phyloP scores from a whole-genome alignment of 2,797 vertebrate genomes.

The Loriculus beryllinus region DNA sequence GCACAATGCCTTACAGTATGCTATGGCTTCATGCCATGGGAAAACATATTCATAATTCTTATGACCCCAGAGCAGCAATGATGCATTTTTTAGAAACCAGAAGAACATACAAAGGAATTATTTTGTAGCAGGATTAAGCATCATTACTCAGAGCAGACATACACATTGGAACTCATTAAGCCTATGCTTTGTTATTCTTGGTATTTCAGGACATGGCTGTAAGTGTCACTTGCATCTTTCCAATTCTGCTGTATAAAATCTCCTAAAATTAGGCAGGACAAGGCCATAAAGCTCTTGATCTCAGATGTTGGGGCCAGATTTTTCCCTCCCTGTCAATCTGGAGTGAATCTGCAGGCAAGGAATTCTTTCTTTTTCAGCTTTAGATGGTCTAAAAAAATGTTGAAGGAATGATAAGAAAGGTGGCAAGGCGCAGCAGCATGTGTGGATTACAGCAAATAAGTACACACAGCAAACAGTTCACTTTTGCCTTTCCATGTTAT shows the following conservation, averaged over 20 bases:
- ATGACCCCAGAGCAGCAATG: constrained; percentile 71
- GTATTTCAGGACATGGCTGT: constrained; percentile 50
- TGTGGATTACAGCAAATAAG: background rate
- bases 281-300: constrained; percentile 23
- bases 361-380: background rate
- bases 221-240: constrained; percentile 44
- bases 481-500: background rate
- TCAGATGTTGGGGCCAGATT: background rate
- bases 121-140: constrained; percentile 71
- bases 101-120: constrained; percentile 72
- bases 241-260: constrained; percentile 14
- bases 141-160: constrained; percentile 68
- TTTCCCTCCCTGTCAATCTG: background rate
- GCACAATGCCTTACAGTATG: constrained; percentile 62
- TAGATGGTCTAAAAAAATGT: background rate
- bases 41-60: constrained; percentile 78
- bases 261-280: constrained; percentile 34
- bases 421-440: background rate
- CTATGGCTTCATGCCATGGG: constrained; percentile 75
- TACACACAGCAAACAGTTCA: background rate
- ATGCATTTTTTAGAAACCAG: constrained; percentile 72
- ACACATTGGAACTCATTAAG: constrained; percentile 67
- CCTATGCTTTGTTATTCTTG: constrained; percentile 64
- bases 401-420: constrained; percentile 10
- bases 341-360: background rate